Conservation (phyloP, 2,113 vertebrate species). For the Cephalopterus ornatus region DNA sequence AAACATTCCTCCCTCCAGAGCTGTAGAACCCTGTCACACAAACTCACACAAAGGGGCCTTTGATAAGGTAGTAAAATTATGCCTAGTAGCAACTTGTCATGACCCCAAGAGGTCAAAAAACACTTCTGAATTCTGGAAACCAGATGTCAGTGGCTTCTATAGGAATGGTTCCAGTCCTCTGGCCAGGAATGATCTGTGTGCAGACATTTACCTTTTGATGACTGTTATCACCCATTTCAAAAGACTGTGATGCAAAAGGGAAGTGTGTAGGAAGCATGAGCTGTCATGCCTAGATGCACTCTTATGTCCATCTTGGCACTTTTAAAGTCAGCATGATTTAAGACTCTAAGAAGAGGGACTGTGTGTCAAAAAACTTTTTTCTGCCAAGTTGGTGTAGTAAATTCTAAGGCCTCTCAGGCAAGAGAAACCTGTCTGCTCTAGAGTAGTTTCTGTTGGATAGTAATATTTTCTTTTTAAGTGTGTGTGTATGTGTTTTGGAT, state of each 20-base stretch:
- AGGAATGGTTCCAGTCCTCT: neutral
- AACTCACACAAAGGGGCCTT: neutral
- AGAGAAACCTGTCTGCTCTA: neutral
- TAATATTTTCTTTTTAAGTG: neutral
- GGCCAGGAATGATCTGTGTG: neutral
- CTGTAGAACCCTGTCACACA: neutral
- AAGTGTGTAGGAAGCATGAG: neutral
- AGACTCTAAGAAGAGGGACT: neutral
- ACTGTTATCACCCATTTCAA: neutral
- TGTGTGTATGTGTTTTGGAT: neutral
- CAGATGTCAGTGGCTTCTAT: neutral
- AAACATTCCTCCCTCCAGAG: neutral
- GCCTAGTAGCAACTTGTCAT: neutral
- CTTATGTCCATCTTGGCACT: neutral
- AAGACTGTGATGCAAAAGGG: neutral
- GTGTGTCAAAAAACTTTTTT: neutral
- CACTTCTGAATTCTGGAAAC: neutral
- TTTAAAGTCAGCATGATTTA: neutral
- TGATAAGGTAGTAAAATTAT: neutral
- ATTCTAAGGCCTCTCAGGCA: neutral
- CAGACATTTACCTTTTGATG: neutral
- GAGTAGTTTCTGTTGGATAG: neutral
- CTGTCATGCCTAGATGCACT: neutral
- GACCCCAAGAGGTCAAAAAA: neutral
- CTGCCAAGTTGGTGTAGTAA: neutral